phyloP scores from a whole-genome alignment of 2,113 vertebrate genomes.

The Eolophus roseicapilla region DNA sequence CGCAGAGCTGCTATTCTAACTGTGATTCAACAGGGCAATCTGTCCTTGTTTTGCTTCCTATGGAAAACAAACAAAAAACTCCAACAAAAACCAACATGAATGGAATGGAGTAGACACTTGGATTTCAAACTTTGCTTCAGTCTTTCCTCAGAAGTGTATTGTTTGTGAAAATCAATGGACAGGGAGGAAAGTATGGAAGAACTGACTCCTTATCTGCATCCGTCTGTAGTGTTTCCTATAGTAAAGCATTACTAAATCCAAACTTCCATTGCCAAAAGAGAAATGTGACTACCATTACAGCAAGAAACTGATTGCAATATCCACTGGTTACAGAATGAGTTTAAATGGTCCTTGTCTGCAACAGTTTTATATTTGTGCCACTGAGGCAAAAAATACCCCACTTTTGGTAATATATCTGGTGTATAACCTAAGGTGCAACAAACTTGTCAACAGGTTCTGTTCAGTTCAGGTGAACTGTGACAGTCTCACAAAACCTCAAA shows the following conservation, averaged over 20 bases:
- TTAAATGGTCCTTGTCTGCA: not conserved
- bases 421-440: not conserved
- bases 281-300: not conserved
- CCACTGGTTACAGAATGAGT: not conserved
- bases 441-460: not conserved
- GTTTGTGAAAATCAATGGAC: not conserved
- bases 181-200: not conserved
- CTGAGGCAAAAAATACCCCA: not conserved
- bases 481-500: not conserved
- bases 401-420: not conserved
- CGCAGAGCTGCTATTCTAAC: not conserved
- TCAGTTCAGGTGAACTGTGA: not conserved
- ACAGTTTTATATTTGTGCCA: not conserved
- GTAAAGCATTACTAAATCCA: not conserved
- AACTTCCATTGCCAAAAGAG: not conserved
- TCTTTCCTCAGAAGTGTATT: not conserved
- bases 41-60: not conserved
- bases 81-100: fast-evolving
- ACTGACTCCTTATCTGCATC: not conserved
- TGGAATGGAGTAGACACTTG: not conserved
- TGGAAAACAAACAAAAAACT: not conserved
- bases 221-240: not conserved
- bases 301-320: not conserved
- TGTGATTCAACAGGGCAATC: not conserved
- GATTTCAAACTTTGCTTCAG: not conserved